Percentiles rank a stretch among this genome's conserved stretches.
Conservation (phyloP, 2,797 vertebrate species). For the Diplodus puntazzo region DNA sequence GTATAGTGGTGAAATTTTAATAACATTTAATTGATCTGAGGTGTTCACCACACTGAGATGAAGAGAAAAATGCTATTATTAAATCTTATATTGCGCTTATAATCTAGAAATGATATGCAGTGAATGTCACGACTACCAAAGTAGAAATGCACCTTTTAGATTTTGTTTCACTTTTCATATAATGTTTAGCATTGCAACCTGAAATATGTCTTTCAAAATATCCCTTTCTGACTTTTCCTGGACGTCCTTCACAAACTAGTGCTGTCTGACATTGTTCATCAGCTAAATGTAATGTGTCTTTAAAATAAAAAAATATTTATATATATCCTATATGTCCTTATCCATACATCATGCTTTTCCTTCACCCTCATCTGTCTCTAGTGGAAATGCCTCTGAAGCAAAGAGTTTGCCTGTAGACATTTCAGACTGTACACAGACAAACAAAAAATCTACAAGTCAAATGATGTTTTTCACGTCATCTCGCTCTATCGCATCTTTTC, state of each 20-base stretch:
- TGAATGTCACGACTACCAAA: no score
- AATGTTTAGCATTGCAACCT: no score
- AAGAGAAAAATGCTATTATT: not conserved
- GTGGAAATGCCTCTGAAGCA: not conserved
- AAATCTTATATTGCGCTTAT: not conserved
- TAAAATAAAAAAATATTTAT: not conserved
- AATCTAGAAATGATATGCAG: no score
- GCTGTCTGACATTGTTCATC: not conserved
- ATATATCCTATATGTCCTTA: not conserved
- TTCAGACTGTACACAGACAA: not conserved
- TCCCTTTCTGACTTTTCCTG: not conserved
- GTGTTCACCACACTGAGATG: not conserved
- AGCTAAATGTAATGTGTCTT: not conserved
- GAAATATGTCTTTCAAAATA: not conserved
- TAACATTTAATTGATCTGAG: not conserved
- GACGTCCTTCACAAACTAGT: not conserved
- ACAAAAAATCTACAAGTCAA: conserved; percentile 1
- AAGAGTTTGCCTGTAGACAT: not conserved
- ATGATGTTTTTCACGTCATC: not conserved
- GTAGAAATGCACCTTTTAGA: no score
- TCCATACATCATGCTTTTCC: not conserved
- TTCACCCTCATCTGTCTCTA: not conserved
- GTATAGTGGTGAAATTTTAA: not conserved
- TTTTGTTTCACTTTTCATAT: no score
- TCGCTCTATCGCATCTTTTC: not conserved